phyloP scores from a whole-genome alignment of 2,888 invertebrate species.

The Caenorhabditis zanzibari region DNA sequence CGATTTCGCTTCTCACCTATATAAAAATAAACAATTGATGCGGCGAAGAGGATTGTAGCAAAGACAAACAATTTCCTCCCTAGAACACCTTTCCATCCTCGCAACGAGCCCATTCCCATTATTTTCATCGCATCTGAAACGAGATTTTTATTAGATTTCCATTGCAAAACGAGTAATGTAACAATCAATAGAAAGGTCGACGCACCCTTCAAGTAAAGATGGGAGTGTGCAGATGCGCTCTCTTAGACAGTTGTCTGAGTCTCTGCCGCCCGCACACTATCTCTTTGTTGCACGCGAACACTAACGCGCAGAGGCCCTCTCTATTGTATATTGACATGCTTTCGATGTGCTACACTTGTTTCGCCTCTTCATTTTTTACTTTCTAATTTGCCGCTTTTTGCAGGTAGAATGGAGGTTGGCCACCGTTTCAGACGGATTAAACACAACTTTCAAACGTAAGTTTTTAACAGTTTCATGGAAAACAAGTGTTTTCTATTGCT shows the following conservation, averaged over 20 bases:
- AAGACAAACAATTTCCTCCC: constrained; percentile 66
- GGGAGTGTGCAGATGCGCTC: constrained; percentile 48
- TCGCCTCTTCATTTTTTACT: constrained; percentile 59
- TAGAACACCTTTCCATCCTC: constrained; percentile 63
- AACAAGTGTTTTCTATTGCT: background rate
- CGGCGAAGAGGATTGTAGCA: constrained; percentile 62
- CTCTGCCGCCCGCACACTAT: constrained; percentile 1
- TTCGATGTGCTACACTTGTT: constrained; percentile 61
- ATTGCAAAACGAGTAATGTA: constrained; percentile 18
- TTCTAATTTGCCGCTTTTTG: constrained; percentile 52
- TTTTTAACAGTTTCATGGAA: background rate
- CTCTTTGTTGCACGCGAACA: constrained; percentile 44
- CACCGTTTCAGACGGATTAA: constrained; percentile 47
- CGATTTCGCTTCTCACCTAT: constrained; percentile 63
- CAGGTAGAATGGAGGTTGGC: constrained; percentile 58
- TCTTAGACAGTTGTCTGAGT: constrained; percentile 4
- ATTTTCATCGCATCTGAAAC: constrained; percentile 65
- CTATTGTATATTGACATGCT: constrained; percentile 60
- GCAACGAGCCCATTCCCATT: constrained; percentile 56
- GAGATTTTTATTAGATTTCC: constrained; percentile 8
- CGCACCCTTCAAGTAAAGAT: background rate
- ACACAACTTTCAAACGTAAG: constrained; percentile 52
- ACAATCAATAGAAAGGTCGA: constrained; percentile 35
- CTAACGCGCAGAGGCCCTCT: constrained; percentile 37
- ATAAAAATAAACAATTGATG: constrained; percentile 69